Conservation (phyloP, 2,113 vertebrate genomes). For the Gasterosteus nipponicus region DNA sequence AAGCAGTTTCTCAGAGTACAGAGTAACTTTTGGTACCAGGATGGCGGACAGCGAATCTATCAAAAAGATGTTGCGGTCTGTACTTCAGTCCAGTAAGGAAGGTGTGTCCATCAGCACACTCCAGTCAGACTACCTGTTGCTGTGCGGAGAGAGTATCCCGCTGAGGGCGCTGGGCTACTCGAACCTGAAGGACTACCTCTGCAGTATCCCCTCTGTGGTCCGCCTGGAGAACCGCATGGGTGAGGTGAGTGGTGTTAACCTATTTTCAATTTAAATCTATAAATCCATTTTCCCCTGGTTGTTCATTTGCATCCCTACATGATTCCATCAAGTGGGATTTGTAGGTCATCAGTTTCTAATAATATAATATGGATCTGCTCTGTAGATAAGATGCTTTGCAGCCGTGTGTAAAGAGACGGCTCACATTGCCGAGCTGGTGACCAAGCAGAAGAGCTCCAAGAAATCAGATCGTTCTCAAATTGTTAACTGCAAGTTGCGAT, state of each 20-base stretch:
- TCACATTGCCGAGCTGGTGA: slow-evolving; percentile 89
- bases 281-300: no score
- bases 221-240: slow-evolving; percentile 77
- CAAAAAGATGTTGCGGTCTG: slow-evolving; percentile 88
- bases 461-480: slow-evolving; percentile 81
- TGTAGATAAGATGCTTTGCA: slow-evolving; percentile 87
- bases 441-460: slow-evolving; percentile 87
- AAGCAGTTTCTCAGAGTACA: no score
- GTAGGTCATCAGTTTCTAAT: no score
- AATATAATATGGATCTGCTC: neutral
- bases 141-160: slow-evolving; percentile 90
- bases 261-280: neutral
- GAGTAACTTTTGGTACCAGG: slow-evolving; percentile 12
- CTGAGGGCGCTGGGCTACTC: slow-evolving; percentile 84
- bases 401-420: slow-evolving; percentile 85
- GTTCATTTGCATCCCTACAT: no score
- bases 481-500: slow-evolving; percentile 89
- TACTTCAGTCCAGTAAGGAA: slow-evolving; percentile 88
- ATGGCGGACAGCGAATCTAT: slow-evolving; percentile 86
- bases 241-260: slow-evolving; percentile 43
- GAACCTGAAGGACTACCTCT: slow-evolving; percentile 85
- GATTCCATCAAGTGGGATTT: no score
- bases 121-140: slow-evolving; percentile 84
- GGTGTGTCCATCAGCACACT: slow-evolving; percentile 84
- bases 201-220: slow-evolving; percentile 88